Percentiles rank a stretch among this genome's conserved stretches.
Conservation (phyloP, 1,140 invertebrate genomes). For the Cotesia chilonis region DNA sequence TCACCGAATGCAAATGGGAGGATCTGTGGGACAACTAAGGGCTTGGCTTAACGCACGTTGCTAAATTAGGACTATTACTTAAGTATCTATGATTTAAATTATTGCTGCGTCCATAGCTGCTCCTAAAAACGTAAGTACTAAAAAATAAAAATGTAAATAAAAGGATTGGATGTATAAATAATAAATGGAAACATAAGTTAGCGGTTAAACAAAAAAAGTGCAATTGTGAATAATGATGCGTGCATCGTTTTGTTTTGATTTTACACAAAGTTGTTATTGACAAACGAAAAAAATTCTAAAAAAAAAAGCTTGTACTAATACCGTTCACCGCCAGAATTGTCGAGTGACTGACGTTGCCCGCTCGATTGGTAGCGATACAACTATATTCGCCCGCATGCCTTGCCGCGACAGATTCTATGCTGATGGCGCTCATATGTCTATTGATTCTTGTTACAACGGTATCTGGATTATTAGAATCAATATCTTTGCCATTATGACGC, state of each 20-base stretch:
- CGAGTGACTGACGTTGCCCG: conserved; percentile 75
- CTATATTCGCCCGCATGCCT: conserved; percentile 83
- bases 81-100: not conserved
- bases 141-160: not conserved
- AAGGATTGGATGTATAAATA: not conserved
- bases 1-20: conserved; percentile 75
- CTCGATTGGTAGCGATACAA: conserved; percentile 79
- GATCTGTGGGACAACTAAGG: conserved; percentile 71
- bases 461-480: conserved; percentile 71
- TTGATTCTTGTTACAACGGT: conserved; percentile 78
- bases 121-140: conserved; percentile 3
- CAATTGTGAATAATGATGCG: conserved; percentile 4
- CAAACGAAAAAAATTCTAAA: conserved; percentile 25
- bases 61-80: not conserved
- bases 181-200: conserved; percentile 1
- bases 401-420: conserved; percentile 79
- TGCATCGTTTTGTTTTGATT: conserved; percentile 8
- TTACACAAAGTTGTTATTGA: conserved; percentile 11
- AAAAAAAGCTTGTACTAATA: conserved; percentile 51
- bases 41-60: conserved; percentile 30
- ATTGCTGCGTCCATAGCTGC: not conserved
- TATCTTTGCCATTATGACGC: conserved; percentile 77
- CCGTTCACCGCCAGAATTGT: conserved; percentile 78
- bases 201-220: conserved; percentile 24
- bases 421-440: conserved; percentile 79